Conservation (phyloP, 1,140 invertebrate genomes). For the Littorina saxatilis region DNA sequence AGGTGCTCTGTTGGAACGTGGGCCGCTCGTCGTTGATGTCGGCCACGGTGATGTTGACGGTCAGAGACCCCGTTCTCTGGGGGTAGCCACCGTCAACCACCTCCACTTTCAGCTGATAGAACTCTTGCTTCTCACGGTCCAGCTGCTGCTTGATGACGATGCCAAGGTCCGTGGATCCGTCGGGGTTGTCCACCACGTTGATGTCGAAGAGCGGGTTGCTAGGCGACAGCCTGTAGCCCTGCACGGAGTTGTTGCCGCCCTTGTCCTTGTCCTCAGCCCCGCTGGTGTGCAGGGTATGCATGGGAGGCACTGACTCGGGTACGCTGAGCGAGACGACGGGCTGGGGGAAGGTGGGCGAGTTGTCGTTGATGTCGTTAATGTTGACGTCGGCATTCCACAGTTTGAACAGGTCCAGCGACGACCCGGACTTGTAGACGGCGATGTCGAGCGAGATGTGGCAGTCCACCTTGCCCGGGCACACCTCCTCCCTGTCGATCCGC, state of each 20-base stretch:
- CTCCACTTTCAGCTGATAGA: slow-evolving; percentile 58
- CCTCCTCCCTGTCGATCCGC: slow-evolving; percentile 60
- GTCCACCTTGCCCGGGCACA: slow-evolving; percentile 47
- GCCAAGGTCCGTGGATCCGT: slow-evolving; percentile 59
- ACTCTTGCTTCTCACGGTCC: slow-evolving; percentile 61
- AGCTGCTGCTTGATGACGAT: slow-evolving; percentile 56
- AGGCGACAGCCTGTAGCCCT: slow-evolving; percentile 53
- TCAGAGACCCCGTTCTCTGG: slow-evolving; percentile 54
- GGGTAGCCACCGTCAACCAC: slow-evolving; percentile 66
- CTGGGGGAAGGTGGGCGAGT: slow-evolving; percentile 64
- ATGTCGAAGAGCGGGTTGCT: slow-evolving; percentile 52
- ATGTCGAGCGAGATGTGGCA: slow-evolving; percentile 50
- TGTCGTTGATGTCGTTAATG: slow-evolving; percentile 69
- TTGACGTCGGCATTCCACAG: slow-evolving; percentile 48
- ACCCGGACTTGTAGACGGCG: slow-evolving; percentile 37
- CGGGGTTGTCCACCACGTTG: slow-evolving; percentile 46
- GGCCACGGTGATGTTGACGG: slow-evolving; percentile 62
- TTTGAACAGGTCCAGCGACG: slow-evolving; percentile 39
- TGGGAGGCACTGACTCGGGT: slow-evolving; percentile 57
- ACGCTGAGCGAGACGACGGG: slow-evolving; percentile 51
- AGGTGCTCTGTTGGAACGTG: slow-evolving; percentile 53
- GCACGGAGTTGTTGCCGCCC: slow-evolving; percentile 52
- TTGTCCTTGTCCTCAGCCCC: slow-evolving; percentile 66
- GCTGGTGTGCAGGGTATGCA: slow-evolving; percentile 54
- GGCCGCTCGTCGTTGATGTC: slow-evolving; percentile 80